Base-by-base conservation (phyloP, 2,113 vertebrate genomes). In the Gasterosteus nipponicus region DNA sequence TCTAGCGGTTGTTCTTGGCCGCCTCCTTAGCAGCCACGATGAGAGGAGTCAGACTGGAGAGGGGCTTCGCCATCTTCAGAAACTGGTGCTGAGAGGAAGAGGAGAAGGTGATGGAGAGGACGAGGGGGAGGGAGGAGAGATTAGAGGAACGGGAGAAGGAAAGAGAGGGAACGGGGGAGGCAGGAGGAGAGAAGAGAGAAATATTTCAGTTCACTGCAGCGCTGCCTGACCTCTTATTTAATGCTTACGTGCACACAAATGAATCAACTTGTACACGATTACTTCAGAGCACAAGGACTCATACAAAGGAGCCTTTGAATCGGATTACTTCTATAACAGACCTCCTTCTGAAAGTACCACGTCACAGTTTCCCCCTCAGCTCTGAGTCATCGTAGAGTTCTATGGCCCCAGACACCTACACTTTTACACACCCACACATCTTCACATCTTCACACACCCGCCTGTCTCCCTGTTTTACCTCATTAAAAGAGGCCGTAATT, bases 11-110 rank as follows among this genome's bases (percentile, higher is more conserved):
- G 94, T 96, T 98, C 91, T 98, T 99, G 35, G 96, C 93, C 0
- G 97, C 96, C 75, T 99, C 97, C 89, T 99, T 99, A 10, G 97
- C 97, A 12, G 98, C 97, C 67, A 97, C 78, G n/a, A 99, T 99
- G 86, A 99, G 94, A 63, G 97, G 98, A 26, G 98, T 99, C 80
- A 99, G 96, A 80, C 97, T 98, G 71, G 97, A 98, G 0, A 99
- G 95, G 3, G 98, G 98, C 87, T 98, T 98, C 39, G 98, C 98
- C 81, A 97, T 94, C 91, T 98, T 99, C 90, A 99, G 93, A 82
- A 99, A 99, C 77, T 97, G 97, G 87, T 99, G 98, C 98, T 99
- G 88, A 31, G 67, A 58, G 70, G 35, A 33, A 6, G 6, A 51
- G 8, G 15, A 56, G 44, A 18, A 11, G 8, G 15, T 19, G 8